phyloP scores from a whole-genome alignment of 2,797 vertebrate species.

The Potorous gilbertii region DNA sequence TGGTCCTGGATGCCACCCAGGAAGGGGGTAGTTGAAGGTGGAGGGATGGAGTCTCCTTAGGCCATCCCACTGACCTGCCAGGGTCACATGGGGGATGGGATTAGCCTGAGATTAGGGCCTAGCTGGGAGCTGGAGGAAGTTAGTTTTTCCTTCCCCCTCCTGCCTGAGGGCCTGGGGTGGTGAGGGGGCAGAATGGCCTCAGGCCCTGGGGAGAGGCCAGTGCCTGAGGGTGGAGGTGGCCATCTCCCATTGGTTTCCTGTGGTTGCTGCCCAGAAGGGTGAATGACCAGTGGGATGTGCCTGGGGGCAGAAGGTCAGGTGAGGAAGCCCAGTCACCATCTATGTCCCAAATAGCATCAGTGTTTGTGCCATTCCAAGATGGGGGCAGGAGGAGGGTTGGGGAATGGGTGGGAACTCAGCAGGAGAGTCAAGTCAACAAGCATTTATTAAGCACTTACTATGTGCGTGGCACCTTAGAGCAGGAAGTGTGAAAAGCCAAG shows the following conservation, averaged over 20 bases:
- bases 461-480: not conserved
- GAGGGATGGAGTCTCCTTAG: slow-evolving; percentile 29
- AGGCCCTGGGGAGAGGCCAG: slow-evolving; percentile 22
- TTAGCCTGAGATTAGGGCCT: slow-evolving; percentile 46
- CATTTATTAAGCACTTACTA: not conserved
- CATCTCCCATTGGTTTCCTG: slow-evolving; percentile 28
- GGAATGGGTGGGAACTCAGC: slow-evolving; percentile 14
- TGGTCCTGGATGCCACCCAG: not conserved
- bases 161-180: not conserved
- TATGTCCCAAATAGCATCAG: not conserved
- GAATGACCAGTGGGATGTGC: slow-evolving; percentile 44
- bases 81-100: slow-evolving; percentile 43
- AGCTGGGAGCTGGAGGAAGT: slow-evolving; percentile 9
- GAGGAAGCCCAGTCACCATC: not conserved
- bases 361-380: not conserved
- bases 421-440: slow-evolving; percentile 36
- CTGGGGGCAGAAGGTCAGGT: not conserved
- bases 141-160: not conserved
- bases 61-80: slow-evolving; percentile 47
- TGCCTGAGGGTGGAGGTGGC: slow-evolving; percentile 56
- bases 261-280: slow-evolving; percentile 30
- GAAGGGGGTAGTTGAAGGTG: not conserved
- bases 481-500: not conserved
- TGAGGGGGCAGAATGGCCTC: not conserved
- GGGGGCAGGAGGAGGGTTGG: not conserved